Conservation (phyloP, 2,113 vertebrate genomes). For the Opisthocomus hoazin region DNA sequence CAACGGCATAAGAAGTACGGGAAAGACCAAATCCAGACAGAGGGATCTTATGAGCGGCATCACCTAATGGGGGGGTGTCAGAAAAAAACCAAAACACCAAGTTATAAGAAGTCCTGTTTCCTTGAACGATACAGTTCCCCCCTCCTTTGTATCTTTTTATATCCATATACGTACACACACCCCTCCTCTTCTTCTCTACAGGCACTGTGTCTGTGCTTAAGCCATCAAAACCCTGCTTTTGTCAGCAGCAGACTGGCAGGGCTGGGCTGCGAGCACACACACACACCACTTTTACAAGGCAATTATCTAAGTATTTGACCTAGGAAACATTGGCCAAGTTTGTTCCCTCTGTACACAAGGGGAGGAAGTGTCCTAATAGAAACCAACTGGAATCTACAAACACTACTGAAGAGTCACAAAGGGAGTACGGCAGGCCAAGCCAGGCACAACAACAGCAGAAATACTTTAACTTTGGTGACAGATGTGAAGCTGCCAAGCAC, state of each 20-base stretch:
- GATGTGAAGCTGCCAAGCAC: not conserved
- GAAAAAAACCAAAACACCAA: not conserved
- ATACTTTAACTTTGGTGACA: not conserved
- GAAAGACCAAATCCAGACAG: constrained; percentile 68
- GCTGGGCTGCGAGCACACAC: not conserved
- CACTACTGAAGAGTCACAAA: not conserved
- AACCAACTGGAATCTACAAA: not conserved
- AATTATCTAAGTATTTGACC: not conserved
- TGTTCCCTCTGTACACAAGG: not conserved
- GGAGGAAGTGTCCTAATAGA: not conserved
- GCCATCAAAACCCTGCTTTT: not conserved
- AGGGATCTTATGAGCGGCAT: constrained; percentile 77
- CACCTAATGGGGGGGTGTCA: constrained; percentile 38
- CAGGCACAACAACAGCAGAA: not conserved
- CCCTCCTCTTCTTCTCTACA: not conserved
- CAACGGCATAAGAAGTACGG: constrained; percentile 48
- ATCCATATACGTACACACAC: not conserved
- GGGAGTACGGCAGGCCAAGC: not conserved
- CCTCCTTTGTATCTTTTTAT: not conserved
- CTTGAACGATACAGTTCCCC: not conserved
- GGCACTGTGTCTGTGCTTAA: not conserved
- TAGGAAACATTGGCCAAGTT: not conserved
- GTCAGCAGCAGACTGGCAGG: not conserved
- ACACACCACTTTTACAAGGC: not conserved
- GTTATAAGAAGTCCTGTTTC: not conserved